Conservation (phyloP, 2,797 vertebrate genomes). For the Lepus oiostolus region DNA sequence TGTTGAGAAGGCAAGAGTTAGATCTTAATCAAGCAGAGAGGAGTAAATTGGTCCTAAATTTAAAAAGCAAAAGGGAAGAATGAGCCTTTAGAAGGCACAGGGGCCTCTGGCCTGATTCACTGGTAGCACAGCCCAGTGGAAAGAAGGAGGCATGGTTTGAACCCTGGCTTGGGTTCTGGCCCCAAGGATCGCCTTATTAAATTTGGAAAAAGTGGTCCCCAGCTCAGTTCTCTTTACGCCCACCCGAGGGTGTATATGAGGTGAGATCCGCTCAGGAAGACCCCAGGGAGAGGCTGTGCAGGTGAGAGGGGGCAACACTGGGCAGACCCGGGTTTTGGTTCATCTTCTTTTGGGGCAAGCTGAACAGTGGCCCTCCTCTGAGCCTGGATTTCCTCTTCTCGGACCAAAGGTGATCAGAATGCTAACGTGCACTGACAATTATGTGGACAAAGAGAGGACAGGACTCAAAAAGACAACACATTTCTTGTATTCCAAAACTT, state of each 20-base stretch:
- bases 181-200: background rate
- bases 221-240: background rate
- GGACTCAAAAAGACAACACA: too few species aligned
- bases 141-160: background rate
- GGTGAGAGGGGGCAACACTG: background rate
- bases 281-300: background rate
- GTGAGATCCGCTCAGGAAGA: background rate
- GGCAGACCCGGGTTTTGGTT: background rate
- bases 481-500: too few species aligned
- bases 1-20: conserved; percentile 37
- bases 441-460: background rate
- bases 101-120: background rate
- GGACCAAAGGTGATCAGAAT: background rate
- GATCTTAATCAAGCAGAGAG: conserved; percentile 58
- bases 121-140: background rate
- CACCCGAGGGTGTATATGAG: background rate
- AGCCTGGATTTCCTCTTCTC: background rate
- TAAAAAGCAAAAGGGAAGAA: conserved; percentile 3
- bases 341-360: fast-evolving
- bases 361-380: background rate
- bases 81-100: background rate
- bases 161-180: background rate
- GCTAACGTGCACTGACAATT: fast-evolving
- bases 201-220: background rate
- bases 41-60: conserved; percentile 70